Evolutionary conservation across 2,113 vertebrate species (phyloP).

Genomic region (Nymphicus hollandicus): DNA sequence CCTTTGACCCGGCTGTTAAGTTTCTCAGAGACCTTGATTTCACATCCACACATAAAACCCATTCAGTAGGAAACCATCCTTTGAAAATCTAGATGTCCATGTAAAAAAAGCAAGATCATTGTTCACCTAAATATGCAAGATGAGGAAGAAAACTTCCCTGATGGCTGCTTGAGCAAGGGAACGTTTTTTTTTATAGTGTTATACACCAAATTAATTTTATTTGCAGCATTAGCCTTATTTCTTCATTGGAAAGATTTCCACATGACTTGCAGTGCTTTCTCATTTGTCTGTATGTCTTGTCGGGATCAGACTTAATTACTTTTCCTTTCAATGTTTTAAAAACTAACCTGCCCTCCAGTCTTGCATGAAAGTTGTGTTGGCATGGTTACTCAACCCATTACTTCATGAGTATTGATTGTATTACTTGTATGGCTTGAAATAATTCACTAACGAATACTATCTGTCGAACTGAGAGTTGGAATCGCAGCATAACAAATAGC

Average conservation of each 20-base stretch:
- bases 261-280: constrained; percentile 21
- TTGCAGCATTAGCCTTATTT: not conserved
- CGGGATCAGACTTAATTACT: constrained; percentile 62
- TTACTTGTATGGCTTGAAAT: not conserved
- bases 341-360: constrained; percentile 43
- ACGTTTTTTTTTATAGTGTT: not conserved
- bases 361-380: constrained; percentile 47
- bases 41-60: too few species aligned
- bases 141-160: not conserved
- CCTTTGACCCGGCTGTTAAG: not conserved
- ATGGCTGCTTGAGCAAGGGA: not conserved
- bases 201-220: not conserved
- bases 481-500: not conserved
- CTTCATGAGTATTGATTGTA: constrained; percentile 43
- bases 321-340: constrained; percentile 50
- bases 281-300: constrained; percentile 45
- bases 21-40: not conserved
- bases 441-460: constrained; percentile 39
- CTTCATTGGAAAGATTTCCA: not conserved
- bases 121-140: not conserved
- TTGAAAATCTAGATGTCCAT: not conserved
- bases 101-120: not conserved
- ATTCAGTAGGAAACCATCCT: not conserved
- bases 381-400: constrained; percentile 51
- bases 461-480: constrained; percentile 23